Percentiles rank a stretch among this genome's conserved stretches.
These are phyloP conservation scores for Bambusicola thoracicus DNA, from an alignment of 2,113 vertebrate genomes.

Conservation along the genomic window DNA sequence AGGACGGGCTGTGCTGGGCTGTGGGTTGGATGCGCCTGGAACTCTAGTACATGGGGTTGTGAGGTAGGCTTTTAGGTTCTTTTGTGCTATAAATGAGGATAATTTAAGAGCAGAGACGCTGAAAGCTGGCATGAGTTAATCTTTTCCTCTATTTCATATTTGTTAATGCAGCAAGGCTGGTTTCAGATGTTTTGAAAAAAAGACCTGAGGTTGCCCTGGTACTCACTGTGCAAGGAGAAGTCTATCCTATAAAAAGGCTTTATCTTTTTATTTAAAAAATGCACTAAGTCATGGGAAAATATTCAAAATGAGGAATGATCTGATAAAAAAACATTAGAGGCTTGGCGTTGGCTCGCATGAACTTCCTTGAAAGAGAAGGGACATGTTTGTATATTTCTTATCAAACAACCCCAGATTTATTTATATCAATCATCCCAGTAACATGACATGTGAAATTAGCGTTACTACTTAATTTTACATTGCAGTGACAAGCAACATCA, in stretches of 20 bases:
- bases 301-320: conserved; percentile 46
- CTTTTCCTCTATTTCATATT: neutral
- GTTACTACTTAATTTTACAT: conserved; percentile 6
- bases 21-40: too few relatives aligned
- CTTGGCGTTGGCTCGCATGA: neutral
- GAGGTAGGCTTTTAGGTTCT: neutral
- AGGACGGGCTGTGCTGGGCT: too few relatives aligned
- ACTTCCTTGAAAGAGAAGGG: conserved; percentile 28
- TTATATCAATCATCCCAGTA: conserved; percentile 66
- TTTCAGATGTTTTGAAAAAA: conserved; percentile 13
- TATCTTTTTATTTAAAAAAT: conserved; percentile 66
- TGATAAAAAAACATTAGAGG: conserved; percentile 30
- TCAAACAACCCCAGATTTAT: conserved; percentile 55
- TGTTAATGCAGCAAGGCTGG: neutral
- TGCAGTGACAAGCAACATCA: neutral
- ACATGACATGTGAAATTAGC: conserved; percentile 46
- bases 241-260: conserved; percentile 56
- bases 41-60: rapidly evolving
- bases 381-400: neutral
- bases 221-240: conserved; percentile 31
- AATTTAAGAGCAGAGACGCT: neutral
- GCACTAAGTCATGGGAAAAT: conserved; percentile 48
- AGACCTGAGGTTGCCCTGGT: conserved; percentile 20
- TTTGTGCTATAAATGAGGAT: neutral
- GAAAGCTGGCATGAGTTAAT: neutral